A percentile compares a stretch with the other conserved stretches of the same genome.
Evolutionary conservation across 1,140 invertebrate genomes (phyloP).

Genomic region (Heliconius congener): DNA sequence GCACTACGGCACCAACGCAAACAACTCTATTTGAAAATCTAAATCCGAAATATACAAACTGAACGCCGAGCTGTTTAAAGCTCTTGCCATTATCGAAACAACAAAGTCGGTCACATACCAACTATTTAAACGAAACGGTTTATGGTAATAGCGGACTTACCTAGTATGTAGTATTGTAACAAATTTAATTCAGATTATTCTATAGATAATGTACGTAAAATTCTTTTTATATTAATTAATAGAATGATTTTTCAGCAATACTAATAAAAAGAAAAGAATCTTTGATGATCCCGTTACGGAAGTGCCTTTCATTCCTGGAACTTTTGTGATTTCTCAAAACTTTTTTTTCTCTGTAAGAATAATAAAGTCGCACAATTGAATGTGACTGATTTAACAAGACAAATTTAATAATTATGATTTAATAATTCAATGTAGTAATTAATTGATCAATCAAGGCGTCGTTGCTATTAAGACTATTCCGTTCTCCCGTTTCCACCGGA

Average conservation of each 20-base stretch:
- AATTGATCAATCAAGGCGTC: too few species aligned
- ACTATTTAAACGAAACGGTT: conserved; percentile 3
- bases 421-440: not conserved
- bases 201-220: not conserved
- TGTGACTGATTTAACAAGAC: not conserved
- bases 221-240: not conserved
- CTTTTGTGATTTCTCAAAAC: conserved; percentile 7
- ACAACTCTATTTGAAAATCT: conserved; percentile 8
- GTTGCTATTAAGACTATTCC: too few species aligned
- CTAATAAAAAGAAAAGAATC: not conserved
- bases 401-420: not conserved
- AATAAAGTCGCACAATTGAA: not conserved
- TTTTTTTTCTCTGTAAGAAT: not conserved
- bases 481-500: too few species aligned
- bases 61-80: conserved; percentile 3
- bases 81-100: conserved; percentile 8
- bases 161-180: not conserved
- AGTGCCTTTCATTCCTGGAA: not conserved
- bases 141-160: not conserved
- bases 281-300: conserved; percentile 8
- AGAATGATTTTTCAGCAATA: not conserved
- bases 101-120: conserved; percentile 3
- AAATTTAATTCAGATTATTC: not conserved
- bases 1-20: not conserved
- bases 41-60: conserved; percentile 4